Conservation (phyloP, 2,113 vertebrate genomes). For the Anoplopoma fimbria region DNA sequence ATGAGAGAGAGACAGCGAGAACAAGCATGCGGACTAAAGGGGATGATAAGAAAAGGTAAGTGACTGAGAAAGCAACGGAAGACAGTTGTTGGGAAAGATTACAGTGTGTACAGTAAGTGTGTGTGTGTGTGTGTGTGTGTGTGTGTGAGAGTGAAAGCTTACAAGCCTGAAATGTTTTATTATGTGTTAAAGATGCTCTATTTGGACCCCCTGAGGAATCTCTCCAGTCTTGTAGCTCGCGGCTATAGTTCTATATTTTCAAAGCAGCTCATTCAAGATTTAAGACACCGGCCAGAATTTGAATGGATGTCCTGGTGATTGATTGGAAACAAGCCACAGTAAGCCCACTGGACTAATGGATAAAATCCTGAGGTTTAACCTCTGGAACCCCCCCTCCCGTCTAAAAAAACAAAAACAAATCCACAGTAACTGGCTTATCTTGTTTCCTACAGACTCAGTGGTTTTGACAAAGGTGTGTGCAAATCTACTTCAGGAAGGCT, state of each 20-base stretch:
- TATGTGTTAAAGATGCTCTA: conserved; percentile 17
- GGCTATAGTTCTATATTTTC: conserved; percentile 39
- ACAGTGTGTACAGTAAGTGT: conserved; percentile 28
- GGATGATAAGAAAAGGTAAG: conserved; percentile 63
- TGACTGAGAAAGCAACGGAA: conserved; percentile 27
- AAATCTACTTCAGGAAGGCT: conserved; percentile 6
- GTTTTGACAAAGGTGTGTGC: conserved; percentile 14
- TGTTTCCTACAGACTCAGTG: neutral
- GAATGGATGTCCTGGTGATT: conserved; percentile 23
- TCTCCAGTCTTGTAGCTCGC: conserved; percentile 7
- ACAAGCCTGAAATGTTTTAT: conserved; percentile 21
- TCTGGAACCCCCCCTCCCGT: neutral
- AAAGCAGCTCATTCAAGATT: conserved; percentile 61
- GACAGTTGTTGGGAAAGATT: conserved; percentile 45
- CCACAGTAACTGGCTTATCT: neutral
- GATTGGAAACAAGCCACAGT: neutral
- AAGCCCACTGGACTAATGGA: neutral
- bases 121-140: conserved; percentile 9
- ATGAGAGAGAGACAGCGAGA: conserved; percentile 25
- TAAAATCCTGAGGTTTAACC: conserved; percentile 26
- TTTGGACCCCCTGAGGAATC: conserved; percentile 28
- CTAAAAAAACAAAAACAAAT: neutral
- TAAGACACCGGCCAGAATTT: conserved; percentile 11
- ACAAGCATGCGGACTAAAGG: conserved; percentile 52
- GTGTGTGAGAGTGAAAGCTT: neutral